Base-by-base conservation (phyloP, 1,140 invertebrate species). In the Scylla paramamosain region DNA sequence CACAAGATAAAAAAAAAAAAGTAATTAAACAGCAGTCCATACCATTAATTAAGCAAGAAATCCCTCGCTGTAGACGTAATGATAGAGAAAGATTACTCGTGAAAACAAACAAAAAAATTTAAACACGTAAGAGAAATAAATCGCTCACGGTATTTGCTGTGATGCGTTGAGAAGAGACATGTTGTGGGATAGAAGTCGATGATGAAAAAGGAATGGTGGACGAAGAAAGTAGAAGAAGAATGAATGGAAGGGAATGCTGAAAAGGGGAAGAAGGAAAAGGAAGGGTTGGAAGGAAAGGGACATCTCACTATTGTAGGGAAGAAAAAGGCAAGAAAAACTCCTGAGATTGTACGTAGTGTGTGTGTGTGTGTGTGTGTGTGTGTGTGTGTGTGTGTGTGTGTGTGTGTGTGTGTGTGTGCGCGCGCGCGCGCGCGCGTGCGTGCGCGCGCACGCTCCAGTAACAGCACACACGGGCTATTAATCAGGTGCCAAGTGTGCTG, bases 301-400 rank as follows among this genome's bases (percentile, higher is more conserved):
- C n/a, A 77, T 77, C n/a, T 77, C n/a, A n/a, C 67, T 77, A n/a
- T n/a, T n/a, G 16, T n/a, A 14, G 67, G 14, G 14, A 77, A 77
- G 14, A 20, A 20, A 77, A 77, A 20, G 16, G n/a, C 67, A 77
- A 14, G 14, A 77, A 77, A 77, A 20, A 14, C 67, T 77, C 14
- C 14, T 77, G 67, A 77, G 67, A 20, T 77, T 77, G 16, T 14
- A 14, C n/a, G 83, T 31, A 28, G 84, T 31, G 84, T 86, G 84
- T 86, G 84, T 86, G 84, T 86, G 84, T 86, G 84, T 86, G 84
- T 86, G 84, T 86, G 28, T 86, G 28, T 86, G 84, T 86, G 84
- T 86, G 84, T 86, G 32, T 32, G 84, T 86, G 84, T 86, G 84
- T 86, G 84, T 67, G 59, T 67, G 59, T 67, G 59, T 67, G 59